Conservation (phyloP, 2,797 vertebrate genomes). For the Macropus fuliginosus region DNA sequence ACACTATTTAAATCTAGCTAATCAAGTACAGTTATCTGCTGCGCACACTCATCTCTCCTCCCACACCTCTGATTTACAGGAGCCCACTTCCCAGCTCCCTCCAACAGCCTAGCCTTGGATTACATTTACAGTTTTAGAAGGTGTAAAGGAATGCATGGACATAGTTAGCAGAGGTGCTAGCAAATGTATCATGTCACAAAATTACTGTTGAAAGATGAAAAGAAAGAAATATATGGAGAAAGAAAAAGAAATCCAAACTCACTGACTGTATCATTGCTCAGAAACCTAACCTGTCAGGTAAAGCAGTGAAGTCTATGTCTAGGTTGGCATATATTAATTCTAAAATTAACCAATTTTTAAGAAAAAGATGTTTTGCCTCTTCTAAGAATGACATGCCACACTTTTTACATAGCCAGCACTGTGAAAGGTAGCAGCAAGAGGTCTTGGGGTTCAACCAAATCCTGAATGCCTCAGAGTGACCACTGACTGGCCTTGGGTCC, state of each 20-base stretch:
- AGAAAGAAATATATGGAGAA: not conserved
- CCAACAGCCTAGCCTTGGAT: constrained; percentile 77
- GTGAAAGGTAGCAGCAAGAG: not conserved
- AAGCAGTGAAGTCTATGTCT: constrained; percentile 25
- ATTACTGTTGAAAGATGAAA: constrained; percentile 71
- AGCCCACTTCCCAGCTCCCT: constrained; percentile 77
- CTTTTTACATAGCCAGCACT: constrained; percentile 7
- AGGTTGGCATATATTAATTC: constrained; percentile 62
- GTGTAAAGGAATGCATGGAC: constrained; percentile 83
- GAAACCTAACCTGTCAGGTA: constrained; percentile 38
- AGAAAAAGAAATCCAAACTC: constrained; percentile 44
- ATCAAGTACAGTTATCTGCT: constrained; percentile 87
- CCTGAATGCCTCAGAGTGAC: not conserved
- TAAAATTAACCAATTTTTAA: constrained; percentile 54
- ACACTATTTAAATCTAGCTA: constrained; percentile 88
- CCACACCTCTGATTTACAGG: constrained; percentile 85
- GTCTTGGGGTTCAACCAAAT: not conserved
- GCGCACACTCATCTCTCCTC: constrained; percentile 79
- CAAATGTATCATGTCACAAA: constrained; percentile 76
- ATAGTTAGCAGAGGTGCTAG: constrained; percentile 77
- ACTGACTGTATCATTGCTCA: constrained; percentile 8
- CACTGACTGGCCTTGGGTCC: not conserved
- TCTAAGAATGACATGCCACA: constrained; percentile 42
- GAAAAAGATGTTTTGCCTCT: constrained; percentile 14
- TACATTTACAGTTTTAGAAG: constrained; percentile 85